phyloP scores from a whole-genome alignment of 2,888 invertebrate genomes.

The Anticlea derivata region DNA sequence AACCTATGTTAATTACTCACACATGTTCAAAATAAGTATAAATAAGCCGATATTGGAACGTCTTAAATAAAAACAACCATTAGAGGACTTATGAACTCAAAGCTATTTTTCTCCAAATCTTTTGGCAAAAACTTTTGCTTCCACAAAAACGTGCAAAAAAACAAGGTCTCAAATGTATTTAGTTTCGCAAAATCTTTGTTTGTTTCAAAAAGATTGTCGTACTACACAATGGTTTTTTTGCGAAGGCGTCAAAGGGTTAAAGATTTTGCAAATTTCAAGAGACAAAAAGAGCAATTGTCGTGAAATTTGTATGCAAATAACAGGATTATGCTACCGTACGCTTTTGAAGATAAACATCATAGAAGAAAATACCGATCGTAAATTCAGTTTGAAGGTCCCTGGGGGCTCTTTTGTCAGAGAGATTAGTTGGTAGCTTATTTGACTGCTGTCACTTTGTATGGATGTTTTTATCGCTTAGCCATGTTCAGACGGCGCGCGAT shows the following conservation, averaged over 20 bases:
- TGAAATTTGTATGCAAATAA: slow-evolving; percentile 79
- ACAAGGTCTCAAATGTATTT: slow-evolving; percentile 12
- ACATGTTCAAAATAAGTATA: slow-evolving; percentile 1
- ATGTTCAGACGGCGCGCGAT: too few relatives aligned
- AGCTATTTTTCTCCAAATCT: too few relatives aligned
- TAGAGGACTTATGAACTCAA: too few relatives aligned
- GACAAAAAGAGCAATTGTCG: slow-evolving; percentile 67
- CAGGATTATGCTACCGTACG: slow-evolving; percentile 77
- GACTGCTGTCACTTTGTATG: slow-evolving; percentile 2
- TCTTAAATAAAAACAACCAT: slow-evolving; percentile 2
- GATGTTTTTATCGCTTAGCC: neutral
- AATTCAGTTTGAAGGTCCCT: slow-evolving; percentile 51
- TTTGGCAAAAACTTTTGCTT: slow-evolving; percentile 21
- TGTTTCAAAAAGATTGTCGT: slow-evolving; percentile 31
- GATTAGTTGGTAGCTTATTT: slow-evolving; percentile 54
- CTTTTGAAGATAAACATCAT: slow-evolving; percentile 59
- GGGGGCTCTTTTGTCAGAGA: slow-evolving; percentile 52
- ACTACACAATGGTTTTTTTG: slow-evolving; percentile 48
- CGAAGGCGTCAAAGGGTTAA: slow-evolving; percentile 69
- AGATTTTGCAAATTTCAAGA: slow-evolving; percentile 52
- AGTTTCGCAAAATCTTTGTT: slow-evolving; percentile 40
- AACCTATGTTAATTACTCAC: neutral
- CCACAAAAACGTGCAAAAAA: slow-evolving; percentile 35
- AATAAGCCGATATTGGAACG: neutral
- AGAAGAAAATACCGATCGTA: slow-evolving; percentile 46